Evolutionary conservation across 2,797 vertebrate genomes (phyloP).

Genomic region (Dendrocincla fuliginosa): DNA sequence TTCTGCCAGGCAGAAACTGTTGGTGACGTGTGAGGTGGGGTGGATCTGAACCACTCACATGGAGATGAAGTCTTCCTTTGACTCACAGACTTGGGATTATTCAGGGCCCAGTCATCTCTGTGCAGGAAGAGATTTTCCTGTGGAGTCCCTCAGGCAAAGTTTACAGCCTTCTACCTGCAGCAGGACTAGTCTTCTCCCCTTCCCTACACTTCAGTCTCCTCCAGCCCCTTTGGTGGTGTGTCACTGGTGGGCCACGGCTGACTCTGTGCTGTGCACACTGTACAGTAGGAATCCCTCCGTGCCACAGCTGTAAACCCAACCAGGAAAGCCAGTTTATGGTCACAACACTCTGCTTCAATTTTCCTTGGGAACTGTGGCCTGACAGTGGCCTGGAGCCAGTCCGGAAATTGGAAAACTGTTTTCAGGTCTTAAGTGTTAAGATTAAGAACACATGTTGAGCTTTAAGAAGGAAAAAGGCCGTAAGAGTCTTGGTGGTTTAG

Average conservation of each 20-base stretch:
- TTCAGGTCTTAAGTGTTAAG: conserved; percentile 83
- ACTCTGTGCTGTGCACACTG: background rate
- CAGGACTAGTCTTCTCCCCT: background rate
- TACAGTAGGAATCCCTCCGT: conserved; percentile 19
- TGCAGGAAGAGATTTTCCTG: background rate
- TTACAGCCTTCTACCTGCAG: background rate
- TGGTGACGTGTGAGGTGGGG: background rate
- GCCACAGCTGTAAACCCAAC: conserved; percentile 81
- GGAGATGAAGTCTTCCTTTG: background rate
- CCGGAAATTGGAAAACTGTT: conserved; percentile 92
- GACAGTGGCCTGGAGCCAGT: conserved; percentile 85
- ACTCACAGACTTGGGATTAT: background rate
- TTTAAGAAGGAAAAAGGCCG: conserved; percentile 71
- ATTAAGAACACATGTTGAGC: conserved; percentile 90
- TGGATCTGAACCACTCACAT: background rate
- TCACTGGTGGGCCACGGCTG: background rate
- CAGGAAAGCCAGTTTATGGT: conserved; percentile 81
- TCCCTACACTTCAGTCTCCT: background rate
- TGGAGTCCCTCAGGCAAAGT: background rate
- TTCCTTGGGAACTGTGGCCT: conserved; percentile 77
- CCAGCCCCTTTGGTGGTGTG: background rate
- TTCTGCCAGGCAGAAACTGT: background rate
- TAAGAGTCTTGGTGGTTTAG: conserved; percentile 76
- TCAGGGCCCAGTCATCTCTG: background rate
- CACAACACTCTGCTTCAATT: conserved; percentile 79